Conservation (phyloP, 2,113 vertebrate species). For the Halichoeres trimaculatus region DNA sequence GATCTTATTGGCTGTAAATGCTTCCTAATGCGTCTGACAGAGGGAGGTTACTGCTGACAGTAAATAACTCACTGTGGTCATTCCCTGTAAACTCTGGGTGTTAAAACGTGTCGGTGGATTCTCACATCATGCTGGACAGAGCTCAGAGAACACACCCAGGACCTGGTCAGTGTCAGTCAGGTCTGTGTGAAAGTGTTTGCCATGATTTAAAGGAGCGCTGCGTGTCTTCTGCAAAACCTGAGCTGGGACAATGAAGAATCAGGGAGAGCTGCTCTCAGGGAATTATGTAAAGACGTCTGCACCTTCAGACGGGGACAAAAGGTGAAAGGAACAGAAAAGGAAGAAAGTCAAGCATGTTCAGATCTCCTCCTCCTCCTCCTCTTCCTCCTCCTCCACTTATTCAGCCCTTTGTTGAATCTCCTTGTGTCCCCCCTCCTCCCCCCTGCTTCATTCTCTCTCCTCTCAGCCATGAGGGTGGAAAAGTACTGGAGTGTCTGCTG, state of each 20-base stretch:
- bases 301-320: conserved; percentile 23
- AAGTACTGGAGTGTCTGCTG: conserved; percentile 62
- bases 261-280: neutral
- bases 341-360: conserved; percentile 19
- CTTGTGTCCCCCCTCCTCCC: neutral
- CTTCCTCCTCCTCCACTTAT: conserved; percentile 1
- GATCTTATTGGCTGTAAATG: conserved; percentile 8
- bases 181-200: conserved; percentile 10
- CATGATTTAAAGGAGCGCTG: conserved; percentile 17
- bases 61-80: too few species aligned
- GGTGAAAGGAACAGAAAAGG: conserved; percentile 8
- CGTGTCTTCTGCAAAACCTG: conserved; percentile 16
- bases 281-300: conserved; percentile 37
- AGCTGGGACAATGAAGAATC: conserved; percentile 17
- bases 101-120: too few species aligned
- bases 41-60: neutral
- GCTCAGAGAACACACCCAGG: neutral
- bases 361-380: conserved; percentile 18
- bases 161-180: neutral
- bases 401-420: conserved; percentile 14
- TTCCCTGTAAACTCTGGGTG: neutral
- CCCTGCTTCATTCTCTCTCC: neutral
- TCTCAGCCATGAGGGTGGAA: conserved; percentile 51
- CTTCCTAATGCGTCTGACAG: conserved; percentile 2
- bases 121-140: too few species aligned